These are phyloP conservation scores for Siderastrea radians DNA, from an alignment of 92 coral and sea anemone genomes.

Conservation along the genomic window DNA sequence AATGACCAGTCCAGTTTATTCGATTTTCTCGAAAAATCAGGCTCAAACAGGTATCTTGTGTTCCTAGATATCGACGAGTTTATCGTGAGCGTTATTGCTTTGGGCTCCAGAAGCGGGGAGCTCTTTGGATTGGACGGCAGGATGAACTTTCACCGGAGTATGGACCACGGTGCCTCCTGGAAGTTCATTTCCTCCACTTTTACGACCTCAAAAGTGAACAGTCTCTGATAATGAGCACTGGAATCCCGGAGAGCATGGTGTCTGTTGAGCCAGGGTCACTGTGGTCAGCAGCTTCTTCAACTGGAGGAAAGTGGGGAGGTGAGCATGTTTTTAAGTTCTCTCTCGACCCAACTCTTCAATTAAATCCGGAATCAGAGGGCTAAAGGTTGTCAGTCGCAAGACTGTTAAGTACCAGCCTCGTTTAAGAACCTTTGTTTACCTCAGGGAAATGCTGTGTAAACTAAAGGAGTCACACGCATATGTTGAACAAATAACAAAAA, in stretches of 20 bases:
- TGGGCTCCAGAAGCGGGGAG: conserved; percentile 38
- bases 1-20: too few species aligned
- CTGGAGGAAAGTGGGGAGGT: conserved; percentile 92
- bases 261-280: conserved; percentile 57
- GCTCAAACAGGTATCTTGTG: background rate
- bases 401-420: too few species aligned
- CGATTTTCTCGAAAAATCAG: background rate
- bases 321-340: background rate
- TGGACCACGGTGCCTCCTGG: conserved; percentile 75
- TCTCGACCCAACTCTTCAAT: too few species aligned
- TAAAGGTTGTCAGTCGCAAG: too few species aligned
- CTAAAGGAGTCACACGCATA: too few species aligned
- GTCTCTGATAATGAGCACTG: conserved; percentile 72
- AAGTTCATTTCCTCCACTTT: conserved; percentile 62
- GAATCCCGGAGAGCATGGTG: conserved; percentile 86
- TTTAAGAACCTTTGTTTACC: too few species aligned
- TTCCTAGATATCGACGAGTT: conserved; percentile 58
- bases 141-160: conserved; percentile 77
- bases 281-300: conserved; percentile 50
- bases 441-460: too few species aligned
- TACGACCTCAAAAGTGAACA: conserved; percentile 37
- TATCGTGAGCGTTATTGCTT: conserved; percentile 78
- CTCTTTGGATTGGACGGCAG: conserved; percentile 80
- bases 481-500: too few species aligned
- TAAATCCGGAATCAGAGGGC: too few species aligned